phyloP scores from a whole-genome alignment of 1,140 invertebrate genomes.

The Pseudomyrmex dendroicus region DNA sequence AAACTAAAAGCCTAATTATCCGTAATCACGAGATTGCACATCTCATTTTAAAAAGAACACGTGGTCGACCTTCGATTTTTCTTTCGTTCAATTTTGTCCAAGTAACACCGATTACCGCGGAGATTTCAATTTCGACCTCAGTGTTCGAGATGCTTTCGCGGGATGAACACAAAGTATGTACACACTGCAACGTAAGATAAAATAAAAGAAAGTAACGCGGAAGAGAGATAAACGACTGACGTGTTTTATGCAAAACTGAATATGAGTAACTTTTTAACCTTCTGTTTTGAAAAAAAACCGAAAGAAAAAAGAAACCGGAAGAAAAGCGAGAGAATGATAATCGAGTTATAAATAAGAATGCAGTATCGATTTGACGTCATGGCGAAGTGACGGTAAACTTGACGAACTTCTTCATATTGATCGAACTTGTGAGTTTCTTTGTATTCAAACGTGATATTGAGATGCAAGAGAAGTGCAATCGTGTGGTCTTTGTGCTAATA shows the following conservation, averaged over 20 bases:
- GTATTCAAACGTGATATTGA: not conserved
- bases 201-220: not conserved
- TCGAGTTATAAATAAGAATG: constrained; percentile 10
- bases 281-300: not conserved
- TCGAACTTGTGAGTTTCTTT: too few relatives aligned
- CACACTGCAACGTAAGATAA: too few relatives aligned
- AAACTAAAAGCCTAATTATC: too few relatives aligned
- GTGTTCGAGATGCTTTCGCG: not conserved
- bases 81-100: not conserved
- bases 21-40: too few relatives aligned
- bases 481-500: too few relatives aligned
- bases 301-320: too few relatives aligned
- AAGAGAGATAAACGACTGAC: not conserved
- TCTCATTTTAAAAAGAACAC: not conserved
- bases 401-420: not conserved
- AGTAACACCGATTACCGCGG: not conserved
- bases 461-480: not conserved
- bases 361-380: not conserved
- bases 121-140: constrained; percentile 17
- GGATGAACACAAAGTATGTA: not conserved
- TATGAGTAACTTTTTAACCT: not conserved
- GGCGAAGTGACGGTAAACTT: not conserved
- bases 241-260: not conserved
- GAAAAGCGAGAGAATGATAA: not conserved
- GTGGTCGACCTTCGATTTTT: not conserved